Evolutionary conservation across 37 sponge, comb jelly and placozoan species (phyloP).

Genomic region (Trichoplax adhaerens): DNA sequence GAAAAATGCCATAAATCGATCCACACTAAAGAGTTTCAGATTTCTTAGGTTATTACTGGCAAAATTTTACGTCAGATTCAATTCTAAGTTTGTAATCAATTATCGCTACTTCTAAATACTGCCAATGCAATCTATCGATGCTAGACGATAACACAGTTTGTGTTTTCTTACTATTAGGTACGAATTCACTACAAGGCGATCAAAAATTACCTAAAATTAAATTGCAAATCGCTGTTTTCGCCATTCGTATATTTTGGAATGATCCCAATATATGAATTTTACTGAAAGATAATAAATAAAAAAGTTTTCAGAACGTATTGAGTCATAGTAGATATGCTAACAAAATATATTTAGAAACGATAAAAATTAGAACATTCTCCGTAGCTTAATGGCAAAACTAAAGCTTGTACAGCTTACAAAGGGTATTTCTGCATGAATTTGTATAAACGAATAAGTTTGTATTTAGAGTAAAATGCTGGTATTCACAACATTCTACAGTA

Average conservation of each 20-base stretch:
- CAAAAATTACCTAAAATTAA: conserved; percentile 66
- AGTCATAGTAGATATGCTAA: too few relatives aligned
- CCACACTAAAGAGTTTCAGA: background rate
- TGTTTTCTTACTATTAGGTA: background rate
- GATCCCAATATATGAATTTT: conserved; percentile 98
- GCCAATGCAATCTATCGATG: background rate
- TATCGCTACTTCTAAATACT: background rate
- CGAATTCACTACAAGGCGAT: background rate
- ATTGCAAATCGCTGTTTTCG: conserved; percentile 88
- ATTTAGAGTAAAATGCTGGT: too few relatives aligned
- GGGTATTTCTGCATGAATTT: too few relatives aligned
- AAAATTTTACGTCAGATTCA: too few relatives aligned
- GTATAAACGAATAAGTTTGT: too few relatives aligned
- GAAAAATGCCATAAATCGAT: background rate
- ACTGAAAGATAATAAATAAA: conserved; percentile 16
- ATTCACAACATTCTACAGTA: too few relatives aligned
- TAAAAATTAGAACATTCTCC: too few relatives aligned
- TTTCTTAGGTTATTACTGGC: too few relatives aligned
- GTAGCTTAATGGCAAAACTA: too few relatives aligned
- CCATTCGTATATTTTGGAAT: conserved; percentile 91
- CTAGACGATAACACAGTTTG: background rate
- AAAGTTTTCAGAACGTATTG: background rate
- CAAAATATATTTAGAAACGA: too few relatives aligned
- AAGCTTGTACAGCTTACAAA: too few relatives aligned
- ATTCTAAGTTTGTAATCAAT: too few relatives aligned